Percentiles rank a stretch among this genome's conserved stretches.
These are phyloP conservation scores for Adelognathus sp. DNA, from an alignment of 2,888 invertebrate species.

Conservation along the genomic window DNA sequence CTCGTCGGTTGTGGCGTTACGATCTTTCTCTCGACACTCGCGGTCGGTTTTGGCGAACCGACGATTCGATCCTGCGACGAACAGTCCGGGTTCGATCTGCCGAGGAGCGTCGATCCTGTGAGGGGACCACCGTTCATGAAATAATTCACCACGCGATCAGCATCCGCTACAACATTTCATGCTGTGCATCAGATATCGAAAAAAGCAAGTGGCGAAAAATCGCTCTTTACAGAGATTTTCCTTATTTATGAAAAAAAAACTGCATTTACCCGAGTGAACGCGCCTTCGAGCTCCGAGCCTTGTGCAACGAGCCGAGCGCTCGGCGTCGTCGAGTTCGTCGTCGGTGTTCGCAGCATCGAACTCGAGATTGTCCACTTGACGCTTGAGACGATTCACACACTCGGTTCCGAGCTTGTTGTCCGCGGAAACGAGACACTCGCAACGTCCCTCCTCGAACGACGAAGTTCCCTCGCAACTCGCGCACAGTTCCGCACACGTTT, in stretches of 20 bases:
- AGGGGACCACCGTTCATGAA: slow-evolving; percentile 70
- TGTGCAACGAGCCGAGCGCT: slow-evolving; percentile 59
- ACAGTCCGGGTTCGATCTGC: background rate
- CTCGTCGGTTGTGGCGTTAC: background rate
- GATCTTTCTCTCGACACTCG: background rate
- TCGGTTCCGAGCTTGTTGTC: slow-evolving; percentile 60
- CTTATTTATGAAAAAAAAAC: background rate
- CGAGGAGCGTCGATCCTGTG: slow-evolving; percentile 52
- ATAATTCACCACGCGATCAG: slow-evolving; percentile 71
- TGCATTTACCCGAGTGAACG: slow-evolving; percentile 20
- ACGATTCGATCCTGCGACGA: background rate
- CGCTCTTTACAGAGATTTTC: background rate
- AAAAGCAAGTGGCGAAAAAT: no score
- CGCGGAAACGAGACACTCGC: slow-evolving; percentile 63
- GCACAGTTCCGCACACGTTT: slow-evolving; percentile 67
- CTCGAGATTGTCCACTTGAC: slow-evolving; percentile 54
- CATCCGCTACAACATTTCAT: slow-evolving; percentile 64
- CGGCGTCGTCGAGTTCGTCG: slow-evolving; percentile 31
- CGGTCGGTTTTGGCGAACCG: background rate
- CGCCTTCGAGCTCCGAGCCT: background rate
- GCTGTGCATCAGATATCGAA: background rate
- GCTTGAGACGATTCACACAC: slow-evolving; percentile 60
- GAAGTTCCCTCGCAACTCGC: slow-evolving; percentile 60
- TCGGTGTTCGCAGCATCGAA: slow-evolving; percentile 49
- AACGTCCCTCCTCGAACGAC: slow-evolving; percentile 58